Percentiles rank a stretch among this genome's conserved stretches.
Conservation (phyloP, 2,113 vertebrate genomes). For the Coracopsis vasa region DNA sequence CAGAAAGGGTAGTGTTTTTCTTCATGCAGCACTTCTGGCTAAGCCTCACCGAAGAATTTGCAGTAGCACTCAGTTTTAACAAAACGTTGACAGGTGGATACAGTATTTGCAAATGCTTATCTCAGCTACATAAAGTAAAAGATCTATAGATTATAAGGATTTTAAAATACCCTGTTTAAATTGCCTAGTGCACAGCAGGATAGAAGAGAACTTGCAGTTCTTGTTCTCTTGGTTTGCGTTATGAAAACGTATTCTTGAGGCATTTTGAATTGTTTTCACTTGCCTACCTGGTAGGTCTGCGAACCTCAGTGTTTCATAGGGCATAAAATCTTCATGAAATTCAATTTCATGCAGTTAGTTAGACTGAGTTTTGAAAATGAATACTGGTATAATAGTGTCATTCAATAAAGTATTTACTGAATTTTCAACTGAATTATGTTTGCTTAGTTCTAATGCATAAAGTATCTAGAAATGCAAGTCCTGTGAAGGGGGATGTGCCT, state of each 20-base stretch:
- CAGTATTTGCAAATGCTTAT: background rate
- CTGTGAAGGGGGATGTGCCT: background rate
- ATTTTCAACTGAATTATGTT: background rate
- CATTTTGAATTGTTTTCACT: background rate
- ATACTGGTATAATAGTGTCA: fast-evolving
- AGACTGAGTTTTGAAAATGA: background rate
- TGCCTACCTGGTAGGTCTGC: background rate
- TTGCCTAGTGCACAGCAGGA: background rate
- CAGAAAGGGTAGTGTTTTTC: background rate
- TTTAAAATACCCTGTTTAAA: fast-evolving
- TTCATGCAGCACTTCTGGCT: background rate
- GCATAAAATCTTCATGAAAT: background rate
- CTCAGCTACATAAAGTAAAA: fast-evolving
- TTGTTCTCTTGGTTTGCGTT: background rate
- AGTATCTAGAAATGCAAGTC: background rate
- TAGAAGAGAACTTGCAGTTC: background rate
- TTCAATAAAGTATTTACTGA: background rate
- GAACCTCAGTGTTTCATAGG: background rate
- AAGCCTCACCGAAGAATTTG: background rate
- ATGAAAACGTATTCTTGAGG: background rate
- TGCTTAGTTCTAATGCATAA: background rate
- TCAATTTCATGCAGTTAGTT: background rate
- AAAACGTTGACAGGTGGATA: background rate
- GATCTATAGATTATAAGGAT: fast-evolving
- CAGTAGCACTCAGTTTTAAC: background rate